These are phyloP conservation scores for Himalopsyche anomala DNA, from an alignment of 2,888 invertebrate species.

Conservation along the genomic window DNA sequence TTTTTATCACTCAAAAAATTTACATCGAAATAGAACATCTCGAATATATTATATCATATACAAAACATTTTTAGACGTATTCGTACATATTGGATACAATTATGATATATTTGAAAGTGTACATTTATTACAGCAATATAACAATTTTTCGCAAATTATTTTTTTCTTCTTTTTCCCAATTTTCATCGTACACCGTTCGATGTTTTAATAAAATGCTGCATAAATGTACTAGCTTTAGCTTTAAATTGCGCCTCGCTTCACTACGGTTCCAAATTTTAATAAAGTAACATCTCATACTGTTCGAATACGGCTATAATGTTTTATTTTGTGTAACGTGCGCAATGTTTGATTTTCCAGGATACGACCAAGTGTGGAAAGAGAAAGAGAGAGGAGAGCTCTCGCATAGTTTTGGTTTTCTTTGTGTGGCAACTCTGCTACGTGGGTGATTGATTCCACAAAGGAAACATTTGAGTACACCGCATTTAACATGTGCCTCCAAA, in stretches of 20 bases:
- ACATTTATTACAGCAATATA: too few species aligned
- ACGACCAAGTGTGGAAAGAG: neutral
- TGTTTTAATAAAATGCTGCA: too few species aligned
- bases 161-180: too few species aligned
- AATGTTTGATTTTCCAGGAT: constrained; percentile 16
- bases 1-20: too few species aligned
- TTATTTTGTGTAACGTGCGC: constrained; percentile 3
- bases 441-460: constrained; percentile 34
- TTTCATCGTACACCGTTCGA: too few species aligned
- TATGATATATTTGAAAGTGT: too few species aligned
- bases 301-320: constrained; percentile 4
- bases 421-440: constrained; percentile 27
- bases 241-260: neutral
- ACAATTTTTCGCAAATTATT: too few species aligned
- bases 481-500: constrained; percentile 20
- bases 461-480: constrained; percentile 26
- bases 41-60: too few species aligned
- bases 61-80: too few species aligned
- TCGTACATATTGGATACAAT: too few species aligned
- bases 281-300: constrained; percentile 34
- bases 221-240: too few species aligned
- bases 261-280: neutral
- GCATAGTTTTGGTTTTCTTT: constrained; percentile 30
- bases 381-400: neutral
- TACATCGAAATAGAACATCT: too few species aligned